Percentiles rank a stretch among this genome's conserved stretches.
phyloP scores from a whole-genome alignment of 2,888 invertebrate genomes.

The Argyra leucocephala region DNA sequence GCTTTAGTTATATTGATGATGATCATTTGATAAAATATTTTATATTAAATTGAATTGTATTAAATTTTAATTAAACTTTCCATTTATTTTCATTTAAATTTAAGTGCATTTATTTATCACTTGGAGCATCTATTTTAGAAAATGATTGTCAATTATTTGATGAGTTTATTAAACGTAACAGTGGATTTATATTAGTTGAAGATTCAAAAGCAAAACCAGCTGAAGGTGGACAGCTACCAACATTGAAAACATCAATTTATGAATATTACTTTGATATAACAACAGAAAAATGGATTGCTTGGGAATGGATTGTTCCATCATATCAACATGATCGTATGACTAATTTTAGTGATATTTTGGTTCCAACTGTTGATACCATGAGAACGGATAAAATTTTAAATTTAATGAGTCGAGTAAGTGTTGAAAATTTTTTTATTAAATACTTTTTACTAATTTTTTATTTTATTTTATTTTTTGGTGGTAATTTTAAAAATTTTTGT shows the following conservation, averaged over 20 bases:
- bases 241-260: conserved; percentile 59
- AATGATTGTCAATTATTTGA: conserved; percentile 66
- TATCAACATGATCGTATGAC: conserved; percentile 62
- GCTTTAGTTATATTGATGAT: too few relatives aligned
- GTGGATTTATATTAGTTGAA: conserved; percentile 58
- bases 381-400: conserved; percentile 68
- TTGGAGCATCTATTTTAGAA: conserved; percentile 69
- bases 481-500: too few relatives aligned
- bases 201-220: conserved; percentile 58
- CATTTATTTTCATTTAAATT: too few relatives aligned
- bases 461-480: conserved; percentile 11
- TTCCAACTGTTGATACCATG: conserved; percentile 82
- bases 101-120: conserved; percentile 70
- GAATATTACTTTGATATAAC: conserved; percentile 70
- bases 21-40: too few relatives aligned
- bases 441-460: background rate
- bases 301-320: conserved; percentile 68
- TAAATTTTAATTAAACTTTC: too few relatives aligned
- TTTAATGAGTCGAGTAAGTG: conserved; percentile 60
- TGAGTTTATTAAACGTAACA: conserved; percentile 56
- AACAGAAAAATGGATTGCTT: conserved; percentile 67
- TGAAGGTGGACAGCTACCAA: conserved; percentile 62
- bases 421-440: background rate
- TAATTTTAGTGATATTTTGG: conserved; percentile 74
- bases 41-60: too few relatives aligned